A percentile compares a stretch with the other conserved stretches of the same genome.
Conservation (phyloP, 2,797 vertebrate genomes). For the Phataginus tetradactyla region DNA sequence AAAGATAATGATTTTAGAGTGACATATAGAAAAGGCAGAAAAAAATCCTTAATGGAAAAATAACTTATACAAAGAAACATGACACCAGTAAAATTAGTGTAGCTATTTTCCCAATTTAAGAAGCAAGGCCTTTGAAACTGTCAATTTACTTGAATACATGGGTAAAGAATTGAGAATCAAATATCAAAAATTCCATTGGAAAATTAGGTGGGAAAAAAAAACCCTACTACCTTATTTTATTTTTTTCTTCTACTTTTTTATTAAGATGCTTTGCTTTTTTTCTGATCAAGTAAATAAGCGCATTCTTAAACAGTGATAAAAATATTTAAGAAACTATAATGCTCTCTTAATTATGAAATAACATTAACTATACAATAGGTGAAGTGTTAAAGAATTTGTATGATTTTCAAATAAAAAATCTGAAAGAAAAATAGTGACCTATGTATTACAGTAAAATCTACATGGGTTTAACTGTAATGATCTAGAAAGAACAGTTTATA, state of each 20-base stretch:
- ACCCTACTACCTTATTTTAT: neutral
- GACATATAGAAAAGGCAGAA: neutral
- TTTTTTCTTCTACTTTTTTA: constrained; percentile 1
- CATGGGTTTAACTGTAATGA: neutral
- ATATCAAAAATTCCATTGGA: neutral
- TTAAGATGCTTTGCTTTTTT: neutral
- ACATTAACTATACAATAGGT: neutral
- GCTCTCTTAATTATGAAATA: neutral
- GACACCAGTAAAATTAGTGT: neutral
- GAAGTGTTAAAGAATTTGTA: neutral
- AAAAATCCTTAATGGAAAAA: neutral
- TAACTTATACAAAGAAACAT: neutral
- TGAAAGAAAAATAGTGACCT: neutral
- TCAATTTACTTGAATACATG: neutral
- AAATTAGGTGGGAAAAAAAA: neutral
- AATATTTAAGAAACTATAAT: neutral
- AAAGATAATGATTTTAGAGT: neutral
- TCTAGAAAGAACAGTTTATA: neutral
- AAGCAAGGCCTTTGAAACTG: neutral
- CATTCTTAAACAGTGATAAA: neutral
- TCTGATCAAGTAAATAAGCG: neutral
- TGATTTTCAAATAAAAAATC: neutral
- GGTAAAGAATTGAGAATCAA: neutral
- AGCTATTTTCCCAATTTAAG: neutral
- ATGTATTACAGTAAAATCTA: neutral